A percentile compares a stretch with the other conserved stretches of the same genome.
phyloP scores from a whole-genome alignment of 2,888 invertebrate genomes.

The Colostygia pectinataria region DNA sequence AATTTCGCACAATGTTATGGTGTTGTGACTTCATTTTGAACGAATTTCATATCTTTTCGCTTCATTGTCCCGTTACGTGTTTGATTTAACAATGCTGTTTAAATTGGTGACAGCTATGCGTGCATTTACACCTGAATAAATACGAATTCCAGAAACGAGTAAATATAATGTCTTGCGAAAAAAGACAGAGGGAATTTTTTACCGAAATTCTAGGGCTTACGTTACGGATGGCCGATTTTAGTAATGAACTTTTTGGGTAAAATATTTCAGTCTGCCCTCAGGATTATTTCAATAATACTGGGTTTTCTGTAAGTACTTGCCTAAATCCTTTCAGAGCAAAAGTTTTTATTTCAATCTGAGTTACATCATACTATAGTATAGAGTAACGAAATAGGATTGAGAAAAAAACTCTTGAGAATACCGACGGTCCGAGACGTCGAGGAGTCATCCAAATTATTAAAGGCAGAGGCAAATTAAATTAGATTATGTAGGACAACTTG shows the following conservation, averaged over 20 bases:
- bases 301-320: neutral
- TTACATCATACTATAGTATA: conserved; percentile 8
- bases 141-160: conserved; percentile 11
- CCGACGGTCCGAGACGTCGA: conserved; percentile 11
- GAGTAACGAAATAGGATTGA: conserved; percentile 15
- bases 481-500: conserved; percentile 29
- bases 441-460: conserved; percentile 36
- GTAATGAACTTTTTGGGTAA: conserved; percentile 10
- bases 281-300: conserved; percentile 3
- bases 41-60: conserved; percentile 51
- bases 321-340: neutral
- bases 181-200: neutral
- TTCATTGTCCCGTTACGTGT: conserved; percentile 42
- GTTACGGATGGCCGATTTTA: conserved; percentile 4
- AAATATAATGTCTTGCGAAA: conserved; percentile 9
- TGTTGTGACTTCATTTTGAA: conserved; percentile 44
- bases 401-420: conserved; percentile 5
- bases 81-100: conserved; percentile 43
- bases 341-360: conserved; percentile 5
- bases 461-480: conserved; percentile 33
- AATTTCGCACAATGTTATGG: conserved; percentile 45
- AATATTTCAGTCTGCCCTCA: conserved; percentile 6
- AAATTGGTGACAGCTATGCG: conserved; percentile 31
- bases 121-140: conserved; percentile 23
- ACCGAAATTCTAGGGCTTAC: neutral